Conservation (phyloP, 2,797 vertebrate genomes). For the Diceros bicornis region DNA sequence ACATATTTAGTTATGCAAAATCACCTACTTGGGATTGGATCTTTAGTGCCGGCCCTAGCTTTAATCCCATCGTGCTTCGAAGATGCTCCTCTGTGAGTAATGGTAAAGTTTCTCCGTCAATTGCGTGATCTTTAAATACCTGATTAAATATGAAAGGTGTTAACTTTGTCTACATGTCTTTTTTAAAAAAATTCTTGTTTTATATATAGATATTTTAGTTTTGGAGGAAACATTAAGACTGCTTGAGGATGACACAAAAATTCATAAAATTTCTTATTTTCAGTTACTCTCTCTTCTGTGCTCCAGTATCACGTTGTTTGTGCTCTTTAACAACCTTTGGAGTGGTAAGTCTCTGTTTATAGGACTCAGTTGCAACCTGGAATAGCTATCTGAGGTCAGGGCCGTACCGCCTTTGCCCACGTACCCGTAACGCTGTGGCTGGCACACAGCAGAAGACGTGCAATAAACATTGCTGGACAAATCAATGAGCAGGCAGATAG, state of each 20-base stretch:
- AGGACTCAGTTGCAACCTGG: background rate
- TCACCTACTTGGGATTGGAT: constrained; percentile 95
- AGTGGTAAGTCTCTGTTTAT: background rate
- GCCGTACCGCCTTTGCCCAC: background rate
- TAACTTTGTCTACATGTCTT: background rate
- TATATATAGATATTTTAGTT: background rate
- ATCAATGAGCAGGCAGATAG: background rate
- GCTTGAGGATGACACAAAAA: background rate
- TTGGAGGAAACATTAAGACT: constrained; percentile 3
- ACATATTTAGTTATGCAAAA: background rate
- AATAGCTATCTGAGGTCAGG: background rate
- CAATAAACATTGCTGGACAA: background rate
- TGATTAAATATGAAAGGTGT: constrained; percentile 83
- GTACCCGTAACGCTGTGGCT: background rate
- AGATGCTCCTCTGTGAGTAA: constrained; percentile 98
- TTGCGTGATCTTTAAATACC: constrained; percentile 97
- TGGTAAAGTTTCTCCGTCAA: constrained; percentile 97
- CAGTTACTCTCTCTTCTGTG: background rate
- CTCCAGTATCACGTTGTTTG: background rate
- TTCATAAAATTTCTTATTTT: background rate
- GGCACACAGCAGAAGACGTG: background rate
- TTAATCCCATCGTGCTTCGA: constrained; percentile 96
- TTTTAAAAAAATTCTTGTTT: background rate
- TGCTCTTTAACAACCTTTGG: background rate
- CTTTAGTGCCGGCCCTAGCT: constrained; percentile 97